phyloP scores from a whole-genome alignment of 2,888 invertebrate species.

The Meta bourneti region DNA sequence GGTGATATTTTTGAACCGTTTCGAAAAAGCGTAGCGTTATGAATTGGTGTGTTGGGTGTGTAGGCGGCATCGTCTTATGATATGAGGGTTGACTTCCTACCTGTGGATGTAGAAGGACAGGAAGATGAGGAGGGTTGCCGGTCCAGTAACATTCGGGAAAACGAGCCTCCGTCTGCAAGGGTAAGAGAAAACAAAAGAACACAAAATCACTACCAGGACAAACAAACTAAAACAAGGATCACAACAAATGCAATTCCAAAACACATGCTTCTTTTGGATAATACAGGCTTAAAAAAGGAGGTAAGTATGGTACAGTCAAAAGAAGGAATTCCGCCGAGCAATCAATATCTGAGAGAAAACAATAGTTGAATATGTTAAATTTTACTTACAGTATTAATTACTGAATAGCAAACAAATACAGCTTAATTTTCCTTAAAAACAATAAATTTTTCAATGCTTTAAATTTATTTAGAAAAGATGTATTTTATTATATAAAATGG shows the following conservation, averaged over 20 bases:
- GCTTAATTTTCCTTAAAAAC: too few relatives aligned
- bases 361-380: not conserved
- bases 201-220: slow-evolving; percentile 76
- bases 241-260: slow-evolving; percentile 72
- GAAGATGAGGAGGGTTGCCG: slow-evolving; percentile 74
- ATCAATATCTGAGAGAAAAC: not conserved
- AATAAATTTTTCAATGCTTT: too few relatives aligned
- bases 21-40: too few relatives aligned
- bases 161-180: slow-evolving; percentile 76
- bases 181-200: slow-evolving; percentile 76
- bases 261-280: slow-evolving; percentile 66
- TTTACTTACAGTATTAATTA: too few relatives aligned
- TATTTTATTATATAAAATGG: too few relatives aligned
- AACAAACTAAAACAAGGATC: slow-evolving; percentile 69
- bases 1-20: too few relatives aligned
- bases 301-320: slow-evolving; percentile 45
- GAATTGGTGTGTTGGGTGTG: too few relatives aligned
- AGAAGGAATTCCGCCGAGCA: slow-evolving; percentile 22
- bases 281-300: slow-evolving; percentile 67
- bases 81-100: slow-evolving; percentile 64
- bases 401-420: too few relatives aligned
- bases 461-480: too few relatives aligned
- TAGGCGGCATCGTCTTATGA: slow-evolving; percentile 9
- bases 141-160: slow-evolving; percentile 77
- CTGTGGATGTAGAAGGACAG: slow-evolving; percentile 75